A percentile compares a stretch with the other conserved stretches of the same genome.
phyloP scores from a whole-genome alignment of 37 sponge, comb jelly and placozoan species.

The Diacarnus erythraeanus region DNA sequence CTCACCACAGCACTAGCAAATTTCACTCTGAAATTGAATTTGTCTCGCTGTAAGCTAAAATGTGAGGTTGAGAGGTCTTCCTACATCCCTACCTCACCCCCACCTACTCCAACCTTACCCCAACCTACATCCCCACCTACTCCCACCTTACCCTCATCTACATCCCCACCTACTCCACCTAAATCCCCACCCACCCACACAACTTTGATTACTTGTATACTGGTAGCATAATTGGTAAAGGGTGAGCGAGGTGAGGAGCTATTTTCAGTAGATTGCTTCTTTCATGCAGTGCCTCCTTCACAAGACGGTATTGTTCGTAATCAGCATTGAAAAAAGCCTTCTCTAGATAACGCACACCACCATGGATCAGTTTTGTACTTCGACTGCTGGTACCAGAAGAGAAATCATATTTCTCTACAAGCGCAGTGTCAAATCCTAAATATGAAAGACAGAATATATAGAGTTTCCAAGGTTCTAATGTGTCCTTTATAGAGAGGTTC shows the following conservation, averaged over 20 bases:
- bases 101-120: too few species aligned
- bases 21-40: too few species aligned
- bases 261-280: slow-evolving; percentile 88
- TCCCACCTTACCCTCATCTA: too few species aligned
- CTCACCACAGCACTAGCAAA: too few species aligned
- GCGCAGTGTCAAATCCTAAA: slow-evolving; percentile 86
- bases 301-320: slow-evolving; percentile 89
- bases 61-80: too few species aligned
- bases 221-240: slow-evolving; percentile 97
- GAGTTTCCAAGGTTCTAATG: background rate
- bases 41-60: too few species aligned
- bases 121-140: too few species aligned
- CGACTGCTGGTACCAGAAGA: slow-evolving; percentile 95
- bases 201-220: slow-evolving; percentile 92
- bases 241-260: slow-evolving; percentile 94
- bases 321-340: slow-evolving; percentile 93
- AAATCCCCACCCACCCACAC: too few species aligned
- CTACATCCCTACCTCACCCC: too few species aligned
- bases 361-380: slow-evolving; percentile 99
- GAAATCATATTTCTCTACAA: slow-evolving; percentile 97
- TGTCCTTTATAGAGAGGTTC: too few species aligned
- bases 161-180: too few species aligned
- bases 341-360: slow-evolving; percentile 97
- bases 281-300: slow-evolving; percentile 95
- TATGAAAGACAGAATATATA: background rate